These are phyloP conservation scores for Drosophila aldrichi DNA, from an alignment of 2,888 invertebrate genomes.

Conservation along the genomic window DNA sequence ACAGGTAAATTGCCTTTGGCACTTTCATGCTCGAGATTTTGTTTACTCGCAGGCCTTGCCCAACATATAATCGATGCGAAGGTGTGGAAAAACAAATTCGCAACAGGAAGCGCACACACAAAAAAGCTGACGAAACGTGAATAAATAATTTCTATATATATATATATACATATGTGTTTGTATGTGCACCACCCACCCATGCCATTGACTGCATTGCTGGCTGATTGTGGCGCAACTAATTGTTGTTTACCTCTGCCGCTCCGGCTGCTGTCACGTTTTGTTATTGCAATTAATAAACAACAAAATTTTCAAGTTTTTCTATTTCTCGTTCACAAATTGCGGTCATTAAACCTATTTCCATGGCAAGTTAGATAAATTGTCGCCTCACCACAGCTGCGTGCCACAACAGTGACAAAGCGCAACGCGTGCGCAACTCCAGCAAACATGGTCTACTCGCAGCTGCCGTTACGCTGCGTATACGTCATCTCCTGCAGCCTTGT, in stretches of 20 bases:
- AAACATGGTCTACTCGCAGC: conserved; percentile 14
- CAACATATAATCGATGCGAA: conserved; percentile 66
- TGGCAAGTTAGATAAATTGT: conserved; percentile 72
- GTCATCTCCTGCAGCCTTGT: conserved; percentile 24
- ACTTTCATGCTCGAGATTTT: conserved; percentile 68
- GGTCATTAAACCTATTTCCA: conserved; percentile 82
- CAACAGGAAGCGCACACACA: conserved; percentile 65
- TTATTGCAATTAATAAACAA: conserved; percentile 74
- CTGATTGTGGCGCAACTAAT: conserved; percentile 79
- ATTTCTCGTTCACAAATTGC: conserved; percentile 64
- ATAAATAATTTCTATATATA: conserved; percentile 10
- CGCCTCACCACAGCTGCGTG: conserved; percentile 52
- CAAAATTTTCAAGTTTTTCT: conserved; percentile 49
- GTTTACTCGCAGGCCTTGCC: conserved; percentile 55
- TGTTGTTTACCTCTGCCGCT: conserved; percentile 47
- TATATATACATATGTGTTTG: background rate
- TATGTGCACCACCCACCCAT: conserved; percentile 5
- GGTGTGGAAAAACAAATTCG: conserved; percentile 69
- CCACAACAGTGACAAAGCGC: conserved; percentile 58
- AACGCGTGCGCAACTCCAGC: conserved; percentile 48
- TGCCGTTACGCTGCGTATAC: conserved; percentile 22
- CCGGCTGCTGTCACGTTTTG: conserved; percentile 53
- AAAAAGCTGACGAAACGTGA: conserved; percentile 43
- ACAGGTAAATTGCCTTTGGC: conserved; percentile 30
- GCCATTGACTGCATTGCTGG: conserved; percentile 49